These are phyloP conservation scores for Arremon brunneinucha DNA, from an alignment of 2,797 vertebrate species.

Conservation along the genomic window DNA sequence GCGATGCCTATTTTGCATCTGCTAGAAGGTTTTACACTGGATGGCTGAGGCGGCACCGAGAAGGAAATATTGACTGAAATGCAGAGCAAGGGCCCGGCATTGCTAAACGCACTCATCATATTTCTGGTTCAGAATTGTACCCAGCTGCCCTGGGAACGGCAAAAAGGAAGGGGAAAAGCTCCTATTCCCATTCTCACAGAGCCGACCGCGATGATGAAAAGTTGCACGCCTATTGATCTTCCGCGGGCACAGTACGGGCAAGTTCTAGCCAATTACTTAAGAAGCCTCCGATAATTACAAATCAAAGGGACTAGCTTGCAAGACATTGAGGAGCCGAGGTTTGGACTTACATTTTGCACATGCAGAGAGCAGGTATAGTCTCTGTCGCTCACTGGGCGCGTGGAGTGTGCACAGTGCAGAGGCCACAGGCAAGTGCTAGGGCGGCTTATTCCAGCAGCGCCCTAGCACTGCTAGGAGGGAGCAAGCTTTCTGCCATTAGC, in stretches of 20 bases:
- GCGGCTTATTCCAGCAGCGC: neutral
- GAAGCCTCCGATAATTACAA: conserved; percentile 26
- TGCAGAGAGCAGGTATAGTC: conserved; percentile 39
- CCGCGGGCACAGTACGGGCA: neutral
- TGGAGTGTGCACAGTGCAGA: conserved; percentile 23
- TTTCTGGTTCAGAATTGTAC: neutral
- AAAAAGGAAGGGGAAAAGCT: neutral
- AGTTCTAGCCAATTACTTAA: conserved; percentile 37
- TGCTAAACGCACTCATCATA: neutral
- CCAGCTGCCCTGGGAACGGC: neutral
- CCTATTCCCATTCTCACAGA: neutral
- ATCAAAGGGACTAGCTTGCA: neutral
- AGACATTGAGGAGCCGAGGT: conserved; percentile 22
- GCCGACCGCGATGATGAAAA: neutral
- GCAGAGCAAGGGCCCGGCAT: neutral
- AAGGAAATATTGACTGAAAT: neutral
- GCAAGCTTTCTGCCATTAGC: conserved; percentile 30
- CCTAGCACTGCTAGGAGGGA: neutral
- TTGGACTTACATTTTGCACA: conserved; percentile 40
- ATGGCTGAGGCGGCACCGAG: conserved; percentile 14
- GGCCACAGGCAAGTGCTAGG: conserved; percentile 34
- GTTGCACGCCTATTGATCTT: neutral
- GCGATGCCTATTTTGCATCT: conserved; percentile 40
- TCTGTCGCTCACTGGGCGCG: conserved; percentile 20
- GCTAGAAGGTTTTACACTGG: neutral